phyloP scores from a whole-genome alignment of 2,113 vertebrate species.

The Natator depressus region DNA sequence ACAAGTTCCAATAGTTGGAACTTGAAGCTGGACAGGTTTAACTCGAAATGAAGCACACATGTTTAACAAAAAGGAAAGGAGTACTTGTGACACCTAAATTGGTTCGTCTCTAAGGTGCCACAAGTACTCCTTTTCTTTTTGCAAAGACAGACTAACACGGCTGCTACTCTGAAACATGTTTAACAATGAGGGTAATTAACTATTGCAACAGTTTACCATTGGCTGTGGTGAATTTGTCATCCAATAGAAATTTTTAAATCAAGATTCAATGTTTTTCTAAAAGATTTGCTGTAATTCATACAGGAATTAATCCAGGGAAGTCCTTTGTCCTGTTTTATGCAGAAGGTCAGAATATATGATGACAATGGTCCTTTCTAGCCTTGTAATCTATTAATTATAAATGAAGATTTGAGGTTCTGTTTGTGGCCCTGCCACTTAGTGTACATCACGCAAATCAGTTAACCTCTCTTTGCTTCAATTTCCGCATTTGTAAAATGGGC shows the following conservation, averaged over 20 bases:
- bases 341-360: neutral
- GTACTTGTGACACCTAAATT: too few species aligned
- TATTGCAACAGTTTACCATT: neutral
- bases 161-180: neutral
- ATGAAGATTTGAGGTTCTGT: neutral
- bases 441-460: neutral
- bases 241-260: neutral
- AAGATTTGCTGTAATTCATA: neutral
- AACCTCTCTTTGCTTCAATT: neutral
- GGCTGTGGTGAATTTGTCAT: neutral
- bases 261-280: neutral
- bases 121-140: too few species aligned
- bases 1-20: neutral
- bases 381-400: neutral
- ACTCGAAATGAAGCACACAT: neutral
- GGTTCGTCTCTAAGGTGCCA: too few species aligned
- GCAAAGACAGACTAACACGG: too few species aligned
- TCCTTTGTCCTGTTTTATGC: neutral
- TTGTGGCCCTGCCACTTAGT: neutral
- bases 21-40: neutral
- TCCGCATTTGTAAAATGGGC: neutral
- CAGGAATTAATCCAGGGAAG: neutral
- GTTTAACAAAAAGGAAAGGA: neutral
- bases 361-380: neutral
- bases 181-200: neutral